Conservation (phyloP, 1,140 invertebrate genomes). For the Drosophila prosaltans region DNA sequence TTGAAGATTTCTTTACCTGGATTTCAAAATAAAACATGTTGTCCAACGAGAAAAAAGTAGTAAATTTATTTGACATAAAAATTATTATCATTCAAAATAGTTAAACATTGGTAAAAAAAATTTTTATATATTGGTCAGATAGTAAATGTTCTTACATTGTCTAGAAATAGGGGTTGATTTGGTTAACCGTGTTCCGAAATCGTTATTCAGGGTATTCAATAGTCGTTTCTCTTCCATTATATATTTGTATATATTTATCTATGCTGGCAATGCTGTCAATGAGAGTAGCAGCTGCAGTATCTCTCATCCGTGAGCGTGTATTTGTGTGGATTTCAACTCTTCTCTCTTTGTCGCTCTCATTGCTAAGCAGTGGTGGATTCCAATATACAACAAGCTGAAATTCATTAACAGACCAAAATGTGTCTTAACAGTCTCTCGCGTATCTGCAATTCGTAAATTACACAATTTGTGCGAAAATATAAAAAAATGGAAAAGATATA, state of each 20-base stretch:
- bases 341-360: conserved; percentile 14
- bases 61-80: too few relatives aligned
- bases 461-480: conserved; percentile 71
- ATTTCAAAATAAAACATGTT: background rate
- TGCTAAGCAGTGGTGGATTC: conserved; percentile 59
- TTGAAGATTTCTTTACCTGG: conserved; percentile 34
- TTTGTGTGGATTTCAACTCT: background rate
- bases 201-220: background rate
- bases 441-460: conserved; percentile 75
- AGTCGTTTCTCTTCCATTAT: background rate
- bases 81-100: too few relatives aligned
- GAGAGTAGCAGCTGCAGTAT: conserved; percentile 17
- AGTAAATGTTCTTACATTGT: too few relatives aligned
- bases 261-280: conserved; percentile 52
- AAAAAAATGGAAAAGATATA: conserved; percentile 26
- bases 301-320: background rate
- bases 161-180: too few relatives aligned
- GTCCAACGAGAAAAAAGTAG: conserved; percentile 14
- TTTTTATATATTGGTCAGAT: too few relatives aligned
- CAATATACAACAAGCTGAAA: conserved; percentile 60
- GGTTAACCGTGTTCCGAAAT: too few relatives aligned
- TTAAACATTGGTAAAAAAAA: too few relatives aligned
- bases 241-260: background rate
- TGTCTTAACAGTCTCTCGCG: conserved; percentile 47
- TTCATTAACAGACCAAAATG: conserved; percentile 50